phyloP scores from a whole-genome alignment of 2,113 vertebrate genomes.

The Melanerpes aurifrons region DNA sequence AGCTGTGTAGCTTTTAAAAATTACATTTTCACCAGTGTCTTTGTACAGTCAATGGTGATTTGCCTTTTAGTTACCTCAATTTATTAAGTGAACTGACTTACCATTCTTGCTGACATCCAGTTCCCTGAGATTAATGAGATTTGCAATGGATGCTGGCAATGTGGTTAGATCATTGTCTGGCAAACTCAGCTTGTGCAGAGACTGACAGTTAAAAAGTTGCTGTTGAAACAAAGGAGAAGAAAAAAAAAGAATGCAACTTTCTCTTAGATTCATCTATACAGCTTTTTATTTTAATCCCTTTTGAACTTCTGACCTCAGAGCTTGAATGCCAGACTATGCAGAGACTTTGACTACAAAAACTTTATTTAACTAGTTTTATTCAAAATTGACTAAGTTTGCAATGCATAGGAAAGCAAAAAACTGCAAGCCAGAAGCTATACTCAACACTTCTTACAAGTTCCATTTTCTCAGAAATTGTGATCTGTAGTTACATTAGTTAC shows the following conservation, averaged over 20 bases:
- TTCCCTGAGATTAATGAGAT: constrained; percentile 99
- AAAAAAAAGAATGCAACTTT: constrained; percentile 29
- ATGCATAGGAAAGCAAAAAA: background rate
- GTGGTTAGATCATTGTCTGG: constrained; percentile 96
- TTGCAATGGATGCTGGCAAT: constrained; percentile 94
- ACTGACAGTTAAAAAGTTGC: constrained; percentile 99
- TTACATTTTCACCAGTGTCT: background rate
- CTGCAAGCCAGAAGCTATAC: background rate
- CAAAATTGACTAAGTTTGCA: background rate
- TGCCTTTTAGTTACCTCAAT: background rate
- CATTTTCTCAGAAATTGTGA: background rate
- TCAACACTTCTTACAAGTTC: background rate
- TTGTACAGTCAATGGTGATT: background rate
- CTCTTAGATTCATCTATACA: background rate
- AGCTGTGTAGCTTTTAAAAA: background rate
- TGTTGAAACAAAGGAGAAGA: constrained; percentile 70
- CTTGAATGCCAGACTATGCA: background rate
- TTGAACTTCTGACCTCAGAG: background rate
- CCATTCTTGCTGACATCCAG: constrained; percentile 99
- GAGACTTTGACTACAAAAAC: background rate
- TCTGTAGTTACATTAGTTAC: background rate
- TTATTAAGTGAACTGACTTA: constrained; percentile 77
- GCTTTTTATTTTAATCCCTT: background rate
- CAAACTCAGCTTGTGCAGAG: constrained; percentile 95
- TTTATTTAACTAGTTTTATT: background rate